Conservation (phyloP, 2,113 vertebrate genomes). For the Sterna hirundo region DNA sequence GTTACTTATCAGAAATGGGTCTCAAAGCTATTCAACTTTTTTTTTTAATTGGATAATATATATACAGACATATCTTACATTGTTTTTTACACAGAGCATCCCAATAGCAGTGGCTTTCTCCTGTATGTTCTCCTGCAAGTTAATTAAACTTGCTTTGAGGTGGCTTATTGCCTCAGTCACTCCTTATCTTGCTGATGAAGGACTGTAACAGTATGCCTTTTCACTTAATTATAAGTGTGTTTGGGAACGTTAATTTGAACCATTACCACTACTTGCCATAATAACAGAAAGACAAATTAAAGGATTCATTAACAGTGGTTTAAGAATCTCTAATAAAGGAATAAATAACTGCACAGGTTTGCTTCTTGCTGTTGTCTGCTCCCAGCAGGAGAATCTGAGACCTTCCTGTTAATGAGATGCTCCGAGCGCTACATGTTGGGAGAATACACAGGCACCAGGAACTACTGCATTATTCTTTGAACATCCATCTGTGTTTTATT, state of each 20-base stretch:
- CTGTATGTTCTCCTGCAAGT: background rate
- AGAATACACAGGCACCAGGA: background rate
- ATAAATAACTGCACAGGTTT: conserved; percentile 9
- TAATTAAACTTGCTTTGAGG: conserved; percentile 18
- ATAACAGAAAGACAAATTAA: conserved; percentile 11
- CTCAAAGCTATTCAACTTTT: background rate
- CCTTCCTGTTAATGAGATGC: background rate
- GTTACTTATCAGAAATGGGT: background rate
- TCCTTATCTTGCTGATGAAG: background rate
- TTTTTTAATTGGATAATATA: background rate
- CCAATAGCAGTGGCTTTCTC: background rate
- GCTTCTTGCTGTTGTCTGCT: background rate
- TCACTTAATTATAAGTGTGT: conserved; percentile 25
- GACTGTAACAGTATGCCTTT: background rate
- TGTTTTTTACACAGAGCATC: background rate
- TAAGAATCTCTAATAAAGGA: conserved; percentile 17
- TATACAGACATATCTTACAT: background rate
- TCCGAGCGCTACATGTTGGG: background rate
- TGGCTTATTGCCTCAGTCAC: background rate
- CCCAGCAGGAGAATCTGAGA: background rate
- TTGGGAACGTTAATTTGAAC: conserved; percentile 21
- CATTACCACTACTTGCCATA: background rate
- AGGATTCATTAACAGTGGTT: background rate
- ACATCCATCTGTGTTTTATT: background rate
- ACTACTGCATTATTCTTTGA: background rate